Evolutionary conservation across 1,140 invertebrate genomes (phyloP), one percentile per base, ranked within the genome.

Genomic region (Steinernema feltiae): DNA sequence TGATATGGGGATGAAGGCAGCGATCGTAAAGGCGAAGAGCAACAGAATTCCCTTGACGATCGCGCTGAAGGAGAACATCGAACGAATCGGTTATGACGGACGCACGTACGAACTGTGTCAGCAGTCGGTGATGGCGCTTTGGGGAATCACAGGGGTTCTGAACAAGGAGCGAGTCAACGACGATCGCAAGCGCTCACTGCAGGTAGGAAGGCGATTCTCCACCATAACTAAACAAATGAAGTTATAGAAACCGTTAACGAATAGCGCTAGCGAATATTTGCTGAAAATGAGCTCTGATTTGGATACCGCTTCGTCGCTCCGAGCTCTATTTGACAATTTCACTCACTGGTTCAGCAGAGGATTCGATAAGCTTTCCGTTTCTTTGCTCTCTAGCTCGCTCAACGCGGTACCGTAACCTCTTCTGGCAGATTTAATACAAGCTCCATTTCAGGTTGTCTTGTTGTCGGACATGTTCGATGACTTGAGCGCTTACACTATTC

Each of bases 381-480:
- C 73, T 17, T 32, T 21, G 29, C 1, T 27, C 2, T 53, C 18
- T 24, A 76, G 35, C 70, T 71, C 83, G 17, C 30, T 63, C 72
- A 70, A 76, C 24, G 80, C 32, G 18, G 32, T 82, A 31, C 17
- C n/a, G 15, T 78, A 18, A 77, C 69, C 24, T 21, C 27, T 46
- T 30, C 21, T 21, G 1, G 24, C 78, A 75, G 12, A 48, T 30
- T 2, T n/a, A 31, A 32, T 12, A 73, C 72, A 41, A 41, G 35
- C 18, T 41, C 35, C 35, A 7, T 41, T 80, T 41, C 31, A 74
- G 75, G 46, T 83, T 30, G 70, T 76, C 3, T 21, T 84, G 17
- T 70, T 83, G 0, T 83, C 84, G n/a, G 82, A 83, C 77, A 69
- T 86, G 17, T 85, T 83, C 71, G 73, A 86, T 30, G 82, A 83